Evolutionary conservation across 2,797 vertebrate species (phyloP), one percentile per base, ranked within the genome.

Genomic region (Decapterus maruadsi): DNA sequence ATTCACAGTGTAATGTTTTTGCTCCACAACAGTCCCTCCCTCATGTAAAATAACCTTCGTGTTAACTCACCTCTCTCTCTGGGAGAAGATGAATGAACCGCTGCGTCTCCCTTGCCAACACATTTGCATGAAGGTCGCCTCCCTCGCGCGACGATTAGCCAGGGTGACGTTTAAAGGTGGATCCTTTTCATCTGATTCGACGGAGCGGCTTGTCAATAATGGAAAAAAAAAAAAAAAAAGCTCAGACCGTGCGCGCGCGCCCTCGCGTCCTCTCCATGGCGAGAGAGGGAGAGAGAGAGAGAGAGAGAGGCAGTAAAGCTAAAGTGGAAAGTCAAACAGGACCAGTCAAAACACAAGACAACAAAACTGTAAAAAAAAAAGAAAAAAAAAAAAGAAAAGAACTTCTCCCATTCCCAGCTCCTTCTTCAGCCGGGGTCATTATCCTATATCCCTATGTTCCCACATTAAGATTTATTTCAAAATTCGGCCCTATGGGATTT

Each of bases 11-110:
- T 68, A 51, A 51, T 77, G 68, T 82, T 85, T 71, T 68, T 54
- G 54, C 87, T 86, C 79, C 77, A 16, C 9, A 70, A 56, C 87
- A 70, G 81, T 59, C 74, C 54, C 82, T 85, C 82, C 78, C 72
- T 85, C 85, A 72, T 81, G 85, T 78, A 50, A 57, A 82, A 81
- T 78, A 81, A 79, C 80, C 89, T 87, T 73, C 68, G 72, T 0
- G 56, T 68, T 75, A 76, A 86, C 88, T 79, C 88, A 61, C 72
- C 85, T 76, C 85, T 82, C 85, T 82, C 77, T 78, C 72, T 78
- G 74, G 71, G 77, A 80, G 85, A 86, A 89, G 90, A 93, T 94
- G 95, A 96, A 95, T 94, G 94, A 92, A 95, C 92, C 90, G 87
- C 90, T 91, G 81, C 87, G 91, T 94, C 90, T 93, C 94, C 88